These are phyloP conservation scores for Pangasius mekongensis DNA, from an alignment of 2,797 vertebrate species.

Conservation along the genomic window DNA sequence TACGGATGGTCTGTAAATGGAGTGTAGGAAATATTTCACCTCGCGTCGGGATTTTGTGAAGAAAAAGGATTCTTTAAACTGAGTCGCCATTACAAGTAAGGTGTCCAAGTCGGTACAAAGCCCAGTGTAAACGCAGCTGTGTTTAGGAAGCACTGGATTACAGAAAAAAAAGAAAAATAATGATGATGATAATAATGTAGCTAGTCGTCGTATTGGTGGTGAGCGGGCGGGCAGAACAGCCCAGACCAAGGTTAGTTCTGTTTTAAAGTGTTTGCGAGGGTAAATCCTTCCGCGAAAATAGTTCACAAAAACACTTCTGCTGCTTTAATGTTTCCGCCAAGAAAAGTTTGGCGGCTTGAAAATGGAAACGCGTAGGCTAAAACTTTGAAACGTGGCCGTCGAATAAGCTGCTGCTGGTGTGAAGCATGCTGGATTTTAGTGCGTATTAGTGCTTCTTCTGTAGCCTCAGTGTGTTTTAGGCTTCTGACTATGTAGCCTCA, in stretches of 20 bases:
- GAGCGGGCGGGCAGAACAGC: neutral
- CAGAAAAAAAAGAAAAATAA: neutral
- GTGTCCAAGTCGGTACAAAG: conserved; percentile 48
- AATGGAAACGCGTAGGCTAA: conserved; percentile 66
- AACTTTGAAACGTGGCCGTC: conserved; percentile 80
- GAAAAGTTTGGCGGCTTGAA: conserved; percentile 69
- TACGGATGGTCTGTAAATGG: conserved; percentile 85
- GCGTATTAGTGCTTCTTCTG: neutral
- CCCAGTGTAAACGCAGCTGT: conserved; percentile 2
- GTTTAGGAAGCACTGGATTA: conserved; percentile 49
- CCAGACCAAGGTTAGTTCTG: neutral
- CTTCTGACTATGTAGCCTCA: too few relatives aligned
- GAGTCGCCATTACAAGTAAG: conserved; percentile 79
- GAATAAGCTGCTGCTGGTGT: conserved; percentile 5
- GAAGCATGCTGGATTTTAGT: neutral
- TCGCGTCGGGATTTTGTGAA: conserved; percentile 78
- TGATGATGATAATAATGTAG: neutral
- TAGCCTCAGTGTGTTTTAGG: neutral
- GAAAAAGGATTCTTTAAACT: conserved; percentile 70
- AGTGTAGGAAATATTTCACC: conserved; percentile 77
- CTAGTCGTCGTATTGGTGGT: neutral
- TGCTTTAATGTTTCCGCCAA: conserved; percentile 35
- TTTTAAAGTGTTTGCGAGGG: neutral
- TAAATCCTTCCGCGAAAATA: neutral
- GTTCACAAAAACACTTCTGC: neutral